Evolutionary conservation across 2,888 invertebrate species (phyloP).

Genomic region (Dasysyrphus albostriatus): DNA sequence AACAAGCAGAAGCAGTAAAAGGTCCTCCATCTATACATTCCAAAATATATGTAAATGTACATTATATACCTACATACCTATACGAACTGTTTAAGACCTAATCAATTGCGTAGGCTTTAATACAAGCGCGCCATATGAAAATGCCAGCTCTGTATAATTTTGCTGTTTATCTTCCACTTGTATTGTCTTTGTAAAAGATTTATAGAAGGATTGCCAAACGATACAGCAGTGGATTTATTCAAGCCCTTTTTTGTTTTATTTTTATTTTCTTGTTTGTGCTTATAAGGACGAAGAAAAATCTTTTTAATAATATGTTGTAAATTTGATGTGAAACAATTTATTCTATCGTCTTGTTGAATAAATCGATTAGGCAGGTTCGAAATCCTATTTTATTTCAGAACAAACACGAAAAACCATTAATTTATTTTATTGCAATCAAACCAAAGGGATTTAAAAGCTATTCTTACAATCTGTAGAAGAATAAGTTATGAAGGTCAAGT

Average conservation of each 20-base stretch:
- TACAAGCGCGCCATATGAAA: conserved; percentile 22
- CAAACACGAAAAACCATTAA: neutral
- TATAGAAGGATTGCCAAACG: conserved; percentile 57
- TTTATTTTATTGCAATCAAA: neutral
- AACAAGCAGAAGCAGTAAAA: neutral
- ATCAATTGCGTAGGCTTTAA: conserved; percentile 64
- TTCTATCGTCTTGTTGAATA: conserved; percentile 19
- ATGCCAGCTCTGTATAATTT: conserved; percentile 63
- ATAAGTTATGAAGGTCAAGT: too few relatives aligned
- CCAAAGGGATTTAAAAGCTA: neutral
- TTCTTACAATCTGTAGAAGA: neutral
- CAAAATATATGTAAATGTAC: neutral
- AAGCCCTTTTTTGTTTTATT: neutral
- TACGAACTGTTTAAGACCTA: conserved; percentile 50
- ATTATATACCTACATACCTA: neutral
- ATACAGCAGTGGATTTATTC: conserved; percentile 42
- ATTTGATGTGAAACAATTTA: conserved; percentile 51
- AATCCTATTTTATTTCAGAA: neutral
- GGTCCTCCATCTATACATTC: conserved; percentile 4
- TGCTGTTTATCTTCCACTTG: conserved; percentile 57
- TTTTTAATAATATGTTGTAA: conserved; percentile 37
- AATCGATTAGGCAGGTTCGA: conserved; percentile 30
- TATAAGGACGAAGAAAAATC: conserved; percentile 15
- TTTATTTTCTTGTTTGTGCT: neutral
- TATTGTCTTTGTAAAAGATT: conserved; percentile 63